Evolutionary conservation across 1,140 invertebrate genomes (phyloP), one percentile per base, ranked within the genome.

Genomic region (Planococcus citri): DNA sequence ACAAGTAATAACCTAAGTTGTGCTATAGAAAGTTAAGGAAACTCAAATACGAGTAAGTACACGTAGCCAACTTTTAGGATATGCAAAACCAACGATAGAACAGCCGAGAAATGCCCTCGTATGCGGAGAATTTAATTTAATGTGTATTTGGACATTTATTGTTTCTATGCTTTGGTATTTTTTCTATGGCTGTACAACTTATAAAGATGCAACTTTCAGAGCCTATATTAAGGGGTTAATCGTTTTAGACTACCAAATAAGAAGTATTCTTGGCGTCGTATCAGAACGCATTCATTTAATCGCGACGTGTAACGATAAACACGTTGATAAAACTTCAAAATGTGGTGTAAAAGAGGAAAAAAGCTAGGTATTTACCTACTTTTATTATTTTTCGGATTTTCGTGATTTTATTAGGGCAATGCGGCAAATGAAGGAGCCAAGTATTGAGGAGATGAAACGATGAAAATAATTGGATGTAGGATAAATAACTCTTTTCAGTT

Each of bases 91-190:
- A 51, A 51, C 41, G 12, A 51, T 3, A 51, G 17, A 51, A 51
- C n/a, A 17, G 6, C n/a, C 17, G 12, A 17, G n/a, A 51, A 51
- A 51, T 51, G n/a, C 41, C 17, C 41, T 51, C 6, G 41, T 17
- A 20, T 51, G 17, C 17, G 17, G 41, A n/a, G 41, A 51, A 51
- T 51, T 51, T 51, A 51, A 51, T 51, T 17, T 51, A 51, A 51
- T 51, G 41, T 51, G 41, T 51, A n/a, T 51, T 51, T 51, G 41
- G 41, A 51, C 41, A 51, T 51, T 51, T 51, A 51, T 51, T 51
- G 41, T 51, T 51, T 51, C 41, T 51, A 51, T 9, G 41, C 41
- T 51, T 51, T 20, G 41, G 41, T 51, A 14, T 51, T 51, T 51
- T 51, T 51, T 51, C 17, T 51, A 4, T 51, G 4, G 29, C 17